These are phyloP conservation scores for Tauraco erythrolophus DNA, from an alignment of 2,113 vertebrate species.

Conservation along the genomic window DNA sequence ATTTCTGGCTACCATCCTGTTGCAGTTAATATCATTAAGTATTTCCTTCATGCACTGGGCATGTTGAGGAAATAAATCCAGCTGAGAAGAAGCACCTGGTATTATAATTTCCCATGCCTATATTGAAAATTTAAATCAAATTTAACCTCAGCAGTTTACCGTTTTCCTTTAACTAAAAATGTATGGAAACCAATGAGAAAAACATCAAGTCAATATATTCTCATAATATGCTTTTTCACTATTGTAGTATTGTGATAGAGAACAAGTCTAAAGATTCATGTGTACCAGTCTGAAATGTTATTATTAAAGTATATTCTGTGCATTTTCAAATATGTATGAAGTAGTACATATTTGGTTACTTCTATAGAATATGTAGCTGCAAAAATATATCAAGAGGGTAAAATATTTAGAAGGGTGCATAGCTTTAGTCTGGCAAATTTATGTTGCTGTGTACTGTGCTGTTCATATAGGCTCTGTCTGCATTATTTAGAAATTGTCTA, in stretches of 20 bases:
- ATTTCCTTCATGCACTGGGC: background rate
- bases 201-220: background rate
- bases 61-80: background rate
- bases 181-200: background rate
- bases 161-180: background rate
- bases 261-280: background rate
- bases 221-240: background rate
- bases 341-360: background rate
- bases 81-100: slow-evolving; percentile 46
- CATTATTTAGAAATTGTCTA: background rate
- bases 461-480: background rate
- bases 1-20: slow-evolving; percentile 22
- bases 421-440: background rate
- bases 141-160: background rate
- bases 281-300: background rate
- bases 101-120: background rate
- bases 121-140: slow-evolving; percentile 5
- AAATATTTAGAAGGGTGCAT: slow-evolving; percentile 1
- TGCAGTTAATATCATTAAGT: slow-evolving; percentile 3
- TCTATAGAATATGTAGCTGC: background rate
- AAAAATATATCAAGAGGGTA: background rate
- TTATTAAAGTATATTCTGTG: background rate
- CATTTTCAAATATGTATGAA: background rate
- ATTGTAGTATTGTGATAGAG: background rate
- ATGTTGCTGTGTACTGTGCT: background rate